These are phyloP conservation scores for Globia sparganii DNA, from an alignment of 2,888 invertebrate genomes.

Conservation along the genomic window DNA sequence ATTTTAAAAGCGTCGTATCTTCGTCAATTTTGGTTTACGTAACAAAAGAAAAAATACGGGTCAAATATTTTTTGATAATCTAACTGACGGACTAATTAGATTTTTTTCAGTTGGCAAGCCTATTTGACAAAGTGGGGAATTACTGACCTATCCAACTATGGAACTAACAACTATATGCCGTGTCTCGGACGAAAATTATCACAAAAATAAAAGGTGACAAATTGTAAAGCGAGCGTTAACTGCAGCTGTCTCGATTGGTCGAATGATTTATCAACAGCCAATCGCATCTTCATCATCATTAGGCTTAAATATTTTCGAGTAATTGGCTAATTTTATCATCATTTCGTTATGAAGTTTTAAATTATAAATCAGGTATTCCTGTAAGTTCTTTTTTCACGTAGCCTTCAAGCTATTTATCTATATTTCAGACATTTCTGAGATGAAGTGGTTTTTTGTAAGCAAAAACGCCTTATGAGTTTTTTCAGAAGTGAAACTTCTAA, in stretches of 20 bases:
- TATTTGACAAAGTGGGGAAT: neutral
- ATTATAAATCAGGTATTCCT: neutral
- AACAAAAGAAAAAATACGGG: too few relatives aligned
- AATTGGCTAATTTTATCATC: too few relatives aligned
- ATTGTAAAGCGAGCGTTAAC: neutral
- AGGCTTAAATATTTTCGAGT: too few relatives aligned
- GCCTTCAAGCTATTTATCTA: neutral
- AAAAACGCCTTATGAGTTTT: slow-evolving; percentile 2
- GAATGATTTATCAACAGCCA: too few relatives aligned
- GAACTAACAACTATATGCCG: too few relatives aligned
- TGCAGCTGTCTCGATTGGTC: neutral
- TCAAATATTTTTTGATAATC: too few relatives aligned
- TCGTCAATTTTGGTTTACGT: too few relatives aligned
- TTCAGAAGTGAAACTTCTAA: neutral
- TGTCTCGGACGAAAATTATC: too few relatives aligned
- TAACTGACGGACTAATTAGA: too few relatives aligned
- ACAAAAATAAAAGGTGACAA: neutral
- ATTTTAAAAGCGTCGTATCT: too few relatives aligned
- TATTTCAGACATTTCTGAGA: neutral
- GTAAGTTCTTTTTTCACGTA: neutral
- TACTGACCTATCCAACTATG: neutral
- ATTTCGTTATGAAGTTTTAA: neutral
- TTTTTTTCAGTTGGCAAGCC: too few relatives aligned
- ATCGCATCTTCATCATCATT: neutral
- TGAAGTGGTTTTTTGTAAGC: neutral